Conservation (phyloP, 2,888 invertebrate species). For the Dendrolimus houi region DNA sequence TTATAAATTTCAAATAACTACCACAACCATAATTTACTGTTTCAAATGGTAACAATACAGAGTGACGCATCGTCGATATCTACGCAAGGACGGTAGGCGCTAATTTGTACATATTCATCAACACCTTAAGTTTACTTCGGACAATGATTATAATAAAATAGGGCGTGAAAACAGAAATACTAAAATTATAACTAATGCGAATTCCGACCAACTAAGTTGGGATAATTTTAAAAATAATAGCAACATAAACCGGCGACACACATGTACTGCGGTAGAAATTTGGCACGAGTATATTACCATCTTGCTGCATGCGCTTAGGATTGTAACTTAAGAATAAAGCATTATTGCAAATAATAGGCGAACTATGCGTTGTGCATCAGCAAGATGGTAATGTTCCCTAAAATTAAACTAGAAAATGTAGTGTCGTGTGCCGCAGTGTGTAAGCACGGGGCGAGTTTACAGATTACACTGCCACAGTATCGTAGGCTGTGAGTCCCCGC, state of each 20-base stretch:
- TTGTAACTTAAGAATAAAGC: slow-evolving; percentile 20
- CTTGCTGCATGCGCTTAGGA: slow-evolving; percentile 33
- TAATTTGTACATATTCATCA: slow-evolving; percentile 25
- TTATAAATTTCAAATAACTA: slow-evolving; percentile 68
- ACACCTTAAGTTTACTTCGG: slow-evolving; percentile 21
- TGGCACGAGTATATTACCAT: slow-evolving; percentile 55
- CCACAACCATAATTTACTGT: slow-evolving; percentile 72
- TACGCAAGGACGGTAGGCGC: slow-evolving; percentile 34
- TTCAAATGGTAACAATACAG: slow-evolving; percentile 57
- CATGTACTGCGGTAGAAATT: slow-evolving; percentile 24
- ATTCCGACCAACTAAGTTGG: slow-evolving; percentile 70
- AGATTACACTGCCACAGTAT: slow-evolving; percentile 99
- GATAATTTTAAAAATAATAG: slow-evolving; percentile 53
- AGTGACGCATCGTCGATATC: slow-evolving; percentile 39
- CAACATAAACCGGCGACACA: slow-evolving; percentile 53
- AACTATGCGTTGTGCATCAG: slow-evolving; percentile 27
- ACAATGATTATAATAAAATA: slow-evolving; percentile 5
- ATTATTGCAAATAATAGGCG: slow-evolving; percentile 22
- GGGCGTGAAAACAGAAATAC: neutral
- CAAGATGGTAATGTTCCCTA: slow-evolving; percentile 45
- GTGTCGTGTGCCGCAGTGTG: slow-evolving; percentile 21
- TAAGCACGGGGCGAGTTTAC: slow-evolving; percentile 70
- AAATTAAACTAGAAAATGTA: slow-evolving; percentile 23
- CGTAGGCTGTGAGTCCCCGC: slow-evolving; percentile 97
- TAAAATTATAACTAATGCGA: slow-evolving; percentile 33